A percentile compares a stretch with the other conserved stretches of the same genome.
Evolutionary conservation across 2,113 vertebrate species (phyloP).

Genomic region (Paratilapia polleni): DNA sequence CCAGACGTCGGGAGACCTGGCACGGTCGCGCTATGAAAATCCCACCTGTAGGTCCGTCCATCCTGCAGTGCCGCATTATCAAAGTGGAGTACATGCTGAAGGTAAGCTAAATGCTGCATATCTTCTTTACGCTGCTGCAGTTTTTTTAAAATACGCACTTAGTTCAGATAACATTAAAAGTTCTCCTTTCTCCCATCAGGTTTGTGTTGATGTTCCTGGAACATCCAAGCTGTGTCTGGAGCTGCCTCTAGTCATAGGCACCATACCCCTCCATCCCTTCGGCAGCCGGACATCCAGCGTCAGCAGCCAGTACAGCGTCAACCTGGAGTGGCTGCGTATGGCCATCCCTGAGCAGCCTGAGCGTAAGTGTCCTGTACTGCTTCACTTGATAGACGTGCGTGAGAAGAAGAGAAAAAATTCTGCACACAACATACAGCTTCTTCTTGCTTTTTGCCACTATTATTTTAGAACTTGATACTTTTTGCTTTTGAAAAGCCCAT

Average conservation of each 20-base stretch:
- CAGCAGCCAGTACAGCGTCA: conserved; percentile 90
- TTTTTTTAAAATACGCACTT: background rate
- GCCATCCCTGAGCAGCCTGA: conserved; percentile 86
- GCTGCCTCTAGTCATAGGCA: conserved; percentile 93
- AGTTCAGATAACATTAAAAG: background rate
- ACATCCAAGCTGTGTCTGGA: conserved; percentile 93
- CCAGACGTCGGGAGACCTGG: conserved; percentile 86
- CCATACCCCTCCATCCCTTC: conserved; percentile 90
- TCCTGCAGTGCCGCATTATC: conserved; percentile 93
- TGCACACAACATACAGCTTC: background rate
- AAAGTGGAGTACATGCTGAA: conserved; percentile 93
- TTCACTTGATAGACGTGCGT: background rate
- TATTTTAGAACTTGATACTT: background rate
- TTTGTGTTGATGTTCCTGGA: conserved; percentile 93
- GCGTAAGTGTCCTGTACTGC: conserved; percentile 80
- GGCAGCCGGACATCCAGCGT: conserved; percentile 91
- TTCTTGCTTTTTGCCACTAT: background rate
- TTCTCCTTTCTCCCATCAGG: conserved; percentile 71
- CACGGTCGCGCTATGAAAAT: conserved; percentile 91
- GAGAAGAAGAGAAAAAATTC: background rate
- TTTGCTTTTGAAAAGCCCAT: background rate
- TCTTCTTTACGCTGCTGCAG: background rate
- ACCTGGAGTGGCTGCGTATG: conserved; percentile 89
- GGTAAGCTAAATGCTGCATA: conserved; percentile 74
- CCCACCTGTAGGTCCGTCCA: conserved; percentile 92